phyloP scores from a whole-genome alignment of 2,797 vertebrate species.

The Hypotaenidia okinawae region DNA sequence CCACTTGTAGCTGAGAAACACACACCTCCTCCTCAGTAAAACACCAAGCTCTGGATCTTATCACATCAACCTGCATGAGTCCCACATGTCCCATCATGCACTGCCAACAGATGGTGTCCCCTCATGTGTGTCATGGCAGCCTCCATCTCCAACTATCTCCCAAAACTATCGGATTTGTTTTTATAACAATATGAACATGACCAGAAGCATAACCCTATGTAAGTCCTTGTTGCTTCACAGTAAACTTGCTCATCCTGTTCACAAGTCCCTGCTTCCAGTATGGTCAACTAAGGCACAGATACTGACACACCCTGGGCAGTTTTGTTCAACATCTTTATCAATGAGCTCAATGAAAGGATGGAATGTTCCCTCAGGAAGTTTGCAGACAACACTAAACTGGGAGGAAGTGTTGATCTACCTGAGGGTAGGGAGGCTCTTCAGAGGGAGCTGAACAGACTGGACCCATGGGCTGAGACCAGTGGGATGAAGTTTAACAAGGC shows the following conservation, averaged over 20 bases:
- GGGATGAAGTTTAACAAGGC: too few species aligned
- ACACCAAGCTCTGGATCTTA: neutral
- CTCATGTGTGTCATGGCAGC: fast-evolving
- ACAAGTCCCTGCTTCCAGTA: neutral
- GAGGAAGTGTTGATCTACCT: too few species aligned
- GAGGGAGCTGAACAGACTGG: too few species aligned
- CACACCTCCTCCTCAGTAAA: neutral
- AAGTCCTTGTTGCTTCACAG: neutral
- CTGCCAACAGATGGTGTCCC: neutral
- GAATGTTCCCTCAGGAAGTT: too few species aligned
- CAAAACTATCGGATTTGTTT: neutral
- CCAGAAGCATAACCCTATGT: neutral
- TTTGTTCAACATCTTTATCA: too few species aligned
- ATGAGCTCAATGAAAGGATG: too few species aligned
- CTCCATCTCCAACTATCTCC: neutral
- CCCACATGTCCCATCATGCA: fast-evolving
- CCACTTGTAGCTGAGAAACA: neutral
- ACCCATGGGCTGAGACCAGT: too few species aligned
- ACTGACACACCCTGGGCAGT: neutral
- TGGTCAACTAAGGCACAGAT: neutral
- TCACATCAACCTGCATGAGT: fast-evolving
- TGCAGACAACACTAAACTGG: too few species aligned
- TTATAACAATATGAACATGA: neutral
- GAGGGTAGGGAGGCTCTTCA: too few species aligned
- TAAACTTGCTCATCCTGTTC: neutral